phyloP scores from a whole-genome alignment of 2,113 vertebrate genomes.

The human (Homo sapiens) region GRCh38 chr22:27455501-27456000 shows the following conservation, averaged over 20 bases:
- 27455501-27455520: too few relatives aligned
- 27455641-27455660: conserved; percentile 6
- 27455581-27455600: not conserved
- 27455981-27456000: conserved; percentile 58
- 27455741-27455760: conserved; percentile 51
- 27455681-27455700: conserved; percentile 49
- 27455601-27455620: rapidly evolving
- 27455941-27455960: conserved; percentile 60
- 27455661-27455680: conserved; percentile 13
- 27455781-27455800: not conserved
- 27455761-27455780: conserved; percentile 48
- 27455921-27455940: conserved; percentile 65
- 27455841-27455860: conserved; percentile 80
- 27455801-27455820: conserved; percentile 17
- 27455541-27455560: too few relatives aligned
- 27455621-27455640: not conserved
- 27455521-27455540: not conserved
- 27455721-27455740: not conserved
- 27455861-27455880: conserved; percentile 78
- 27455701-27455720: rapidly evolving
- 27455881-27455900: conserved; percentile 84
- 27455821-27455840: conserved; percentile 27
- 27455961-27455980: not conserved
- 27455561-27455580: not conserved
- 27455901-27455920: conserved; percentile 61